A percentile compares a stretch with the other conserved stretches of the same genome.
Evolutionary conservation across 2,888 invertebrate genomes (phyloP).

Genomic region (Tetropium fuscum): DNA sequence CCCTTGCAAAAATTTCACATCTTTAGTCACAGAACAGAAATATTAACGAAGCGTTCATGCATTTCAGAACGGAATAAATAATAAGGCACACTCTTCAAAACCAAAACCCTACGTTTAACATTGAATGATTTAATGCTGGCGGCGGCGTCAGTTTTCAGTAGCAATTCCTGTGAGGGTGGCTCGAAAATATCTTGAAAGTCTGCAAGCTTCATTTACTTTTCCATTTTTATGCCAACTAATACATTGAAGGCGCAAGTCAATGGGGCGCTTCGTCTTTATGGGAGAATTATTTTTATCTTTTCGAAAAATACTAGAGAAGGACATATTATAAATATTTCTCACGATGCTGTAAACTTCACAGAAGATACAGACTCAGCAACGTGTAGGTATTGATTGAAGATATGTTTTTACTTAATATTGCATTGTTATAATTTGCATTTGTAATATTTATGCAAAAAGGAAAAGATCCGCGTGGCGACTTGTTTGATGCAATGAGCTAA

Average conservation of each 20-base stretch:
- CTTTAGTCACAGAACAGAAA: slow-evolving; percentile 44
- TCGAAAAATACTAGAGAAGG: no score
- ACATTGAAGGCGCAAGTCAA: slow-evolving; percentile 13
- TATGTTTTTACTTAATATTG: no score
- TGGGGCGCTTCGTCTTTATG: no score
- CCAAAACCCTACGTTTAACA: slow-evolving; percentile 35
- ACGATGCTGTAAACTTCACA: no score
- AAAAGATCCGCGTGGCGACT: no score
- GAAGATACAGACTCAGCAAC: no score
- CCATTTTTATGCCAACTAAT: slow-evolving; percentile 16
- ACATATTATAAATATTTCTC: no score
- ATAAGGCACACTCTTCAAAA: slow-evolving; percentile 46
- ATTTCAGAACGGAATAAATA: slow-evolving; percentile 45
- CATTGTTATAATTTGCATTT: no score
- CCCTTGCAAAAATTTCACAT: slow-evolving; percentile 22
- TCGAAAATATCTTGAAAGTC: slow-evolving; percentile 12
- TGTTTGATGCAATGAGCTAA: no score
- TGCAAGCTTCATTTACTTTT: slow-evolving; percentile 24
- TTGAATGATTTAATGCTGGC: slow-evolving; percentile 35
- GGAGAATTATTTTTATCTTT: no score
- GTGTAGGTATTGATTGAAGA: no score
- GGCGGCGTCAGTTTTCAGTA: slow-evolving; percentile 3
- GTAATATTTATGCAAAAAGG: no score
- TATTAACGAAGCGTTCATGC: slow-evolving; percentile 50
- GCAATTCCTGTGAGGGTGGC: slow-evolving; percentile 14